Evolutionary conservation across 2,797 vertebrate species (phyloP).

Genomic region (Crocodylus rhombifer): DNA sequence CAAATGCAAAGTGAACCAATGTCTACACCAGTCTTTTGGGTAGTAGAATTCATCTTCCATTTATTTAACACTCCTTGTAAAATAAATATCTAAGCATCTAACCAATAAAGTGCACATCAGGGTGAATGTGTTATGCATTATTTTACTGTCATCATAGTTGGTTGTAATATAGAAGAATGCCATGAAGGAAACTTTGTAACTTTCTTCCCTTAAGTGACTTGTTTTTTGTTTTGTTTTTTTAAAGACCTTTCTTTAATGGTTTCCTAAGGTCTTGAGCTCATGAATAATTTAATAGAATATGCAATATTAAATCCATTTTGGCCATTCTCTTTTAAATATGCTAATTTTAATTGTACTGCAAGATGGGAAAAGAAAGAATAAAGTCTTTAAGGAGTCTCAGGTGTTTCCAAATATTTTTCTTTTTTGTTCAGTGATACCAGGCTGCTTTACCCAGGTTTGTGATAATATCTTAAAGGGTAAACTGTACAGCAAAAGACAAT

Average conservation of each 20-base stretch:
- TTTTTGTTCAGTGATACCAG: neutral
- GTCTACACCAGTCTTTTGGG: neutral
- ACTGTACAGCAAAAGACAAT: no score
- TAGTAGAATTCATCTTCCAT: neutral
- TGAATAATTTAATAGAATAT: slow-evolving; percentile 27
- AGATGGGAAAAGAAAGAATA: neutral
- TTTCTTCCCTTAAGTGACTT: neutral
- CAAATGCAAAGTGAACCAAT: neutral
- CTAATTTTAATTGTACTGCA: neutral
- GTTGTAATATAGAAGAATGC: neutral
- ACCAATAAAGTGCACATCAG: neutral
- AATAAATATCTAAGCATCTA: slow-evolving; percentile 9
- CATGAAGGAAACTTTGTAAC: neutral
- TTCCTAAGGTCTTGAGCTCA: slow-evolving; percentile 9
- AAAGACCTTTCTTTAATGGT: neutral
- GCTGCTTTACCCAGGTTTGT: neutral
- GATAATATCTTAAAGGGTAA: neutral
- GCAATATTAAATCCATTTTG: slow-evolving; percentile 3
- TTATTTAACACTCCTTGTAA: neutral
- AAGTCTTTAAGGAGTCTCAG: neutral
- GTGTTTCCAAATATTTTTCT: neutral
- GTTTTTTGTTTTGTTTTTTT: neutral
- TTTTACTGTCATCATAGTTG: neutral
- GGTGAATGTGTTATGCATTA: neutral
- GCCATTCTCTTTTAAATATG: slow-evolving; percentile 3